These are phyloP conservation scores for Plecturocebus donacophilus DNA, from an alignment of 2,113 vertebrate species.

Conservation along the genomic window DNA sequence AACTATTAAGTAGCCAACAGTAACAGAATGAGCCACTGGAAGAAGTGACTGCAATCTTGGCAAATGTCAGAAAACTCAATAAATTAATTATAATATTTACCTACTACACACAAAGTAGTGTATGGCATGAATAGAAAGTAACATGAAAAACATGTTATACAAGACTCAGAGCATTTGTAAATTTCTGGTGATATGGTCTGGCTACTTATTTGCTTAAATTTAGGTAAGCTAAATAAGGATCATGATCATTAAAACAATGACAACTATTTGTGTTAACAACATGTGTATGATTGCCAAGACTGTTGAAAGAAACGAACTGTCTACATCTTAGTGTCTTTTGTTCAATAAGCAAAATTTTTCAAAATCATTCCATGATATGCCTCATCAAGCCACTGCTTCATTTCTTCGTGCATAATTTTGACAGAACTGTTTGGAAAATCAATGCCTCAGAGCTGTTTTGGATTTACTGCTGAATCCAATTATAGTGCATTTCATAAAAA, in stretches of 20 bases:
- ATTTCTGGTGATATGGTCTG: neutral
- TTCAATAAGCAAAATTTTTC: conserved; percentile 74
- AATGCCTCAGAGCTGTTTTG: conserved; percentile 83
- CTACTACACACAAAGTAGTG: neutral
- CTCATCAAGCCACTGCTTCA: conserved; percentile 80
- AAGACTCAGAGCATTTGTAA: neutral
- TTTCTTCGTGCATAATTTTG: conserved; percentile 83
- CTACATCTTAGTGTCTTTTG: conserved; percentile 67
- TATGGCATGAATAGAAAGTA: neutral
- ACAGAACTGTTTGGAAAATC: conserved; percentile 81
- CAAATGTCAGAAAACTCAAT: neutral
- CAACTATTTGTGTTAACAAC: neutral
- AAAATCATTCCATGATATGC: conserved; percentile 72
- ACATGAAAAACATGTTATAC: neutral
- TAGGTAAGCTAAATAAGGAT: neutral
- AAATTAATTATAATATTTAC: neutral
- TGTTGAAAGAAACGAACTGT: conserved; percentile 66
- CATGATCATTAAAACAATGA: neutral
- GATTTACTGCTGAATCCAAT: conserved; percentile 85
- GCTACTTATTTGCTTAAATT: neutral
- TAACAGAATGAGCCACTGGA: neutral
- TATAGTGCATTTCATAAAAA: conserved; percentile 84
- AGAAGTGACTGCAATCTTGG: neutral
- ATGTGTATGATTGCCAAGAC: neutral
- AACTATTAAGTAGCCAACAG: neutral